phyloP scores from a whole-genome alignment of 2,888 invertebrate species.

The Glaucopsyche alexis region DNA sequence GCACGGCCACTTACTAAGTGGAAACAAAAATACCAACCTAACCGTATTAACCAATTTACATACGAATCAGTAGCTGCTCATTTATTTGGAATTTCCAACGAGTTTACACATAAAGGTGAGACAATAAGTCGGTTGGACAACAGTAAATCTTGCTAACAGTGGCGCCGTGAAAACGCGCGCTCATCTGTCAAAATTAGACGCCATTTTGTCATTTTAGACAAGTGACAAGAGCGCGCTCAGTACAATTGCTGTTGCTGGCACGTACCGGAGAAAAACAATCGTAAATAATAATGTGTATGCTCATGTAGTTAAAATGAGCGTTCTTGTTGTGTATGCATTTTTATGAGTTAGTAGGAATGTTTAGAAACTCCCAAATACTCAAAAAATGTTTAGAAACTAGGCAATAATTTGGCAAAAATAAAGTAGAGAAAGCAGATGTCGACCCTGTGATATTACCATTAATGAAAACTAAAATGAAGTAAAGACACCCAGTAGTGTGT shows the following conservation, averaged over 20 bases:
- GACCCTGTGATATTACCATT: not conserved
- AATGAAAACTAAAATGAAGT: not conserved
- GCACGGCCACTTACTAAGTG: constrained; percentile 54
- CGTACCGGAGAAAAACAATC: constrained; percentile 27
- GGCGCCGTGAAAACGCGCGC: constrained; percentile 60
- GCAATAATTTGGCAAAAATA: not conserved
- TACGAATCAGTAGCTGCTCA: constrained; percentile 76
- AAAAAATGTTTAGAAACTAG: not conserved
- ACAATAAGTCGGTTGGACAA: constrained; percentile 76
- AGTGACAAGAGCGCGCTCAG: constrained; percentile 25
- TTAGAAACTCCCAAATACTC: not conserved
- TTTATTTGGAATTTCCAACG: constrained; percentile 72
- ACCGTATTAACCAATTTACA: constrained; percentile 74
- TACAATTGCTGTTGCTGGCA: constrained; percentile 27
- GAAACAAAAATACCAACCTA: constrained; percentile 65
- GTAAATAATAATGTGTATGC: constrained; percentile 24
- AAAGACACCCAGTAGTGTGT: constrained; percentile 22
- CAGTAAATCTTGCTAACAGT: constrained; percentile 72
- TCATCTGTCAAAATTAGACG: constrained; percentile 70
- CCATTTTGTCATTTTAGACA: constrained; percentile 52
- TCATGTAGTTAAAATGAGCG: not conserved
- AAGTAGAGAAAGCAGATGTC: not conserved
- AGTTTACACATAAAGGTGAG: constrained; percentile 59
- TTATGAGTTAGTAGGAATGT: not conserved
- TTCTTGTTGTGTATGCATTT: not conserved